Evolutionary conservation across 2,888 invertebrate genomes (phyloP).

Genomic region (Melitaea athalia): DNA sequence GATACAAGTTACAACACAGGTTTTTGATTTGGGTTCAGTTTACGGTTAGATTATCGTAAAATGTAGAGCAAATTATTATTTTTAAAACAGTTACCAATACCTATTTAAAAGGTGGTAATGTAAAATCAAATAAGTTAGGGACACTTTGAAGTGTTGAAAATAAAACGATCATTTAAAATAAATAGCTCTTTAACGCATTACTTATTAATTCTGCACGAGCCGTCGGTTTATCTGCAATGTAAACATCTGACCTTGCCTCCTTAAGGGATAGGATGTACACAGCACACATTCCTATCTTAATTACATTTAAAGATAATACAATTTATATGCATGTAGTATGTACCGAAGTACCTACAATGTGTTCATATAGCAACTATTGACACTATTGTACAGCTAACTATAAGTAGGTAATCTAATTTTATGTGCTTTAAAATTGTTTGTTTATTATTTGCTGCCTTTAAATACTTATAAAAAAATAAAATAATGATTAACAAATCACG

Average conservation of each 20-base stretch:
- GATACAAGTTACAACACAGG: too few species aligned
- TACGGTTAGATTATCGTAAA: too few species aligned
- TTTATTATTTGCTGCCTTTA: too few species aligned
- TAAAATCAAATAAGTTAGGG: background rate
- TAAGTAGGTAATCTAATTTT: background rate
- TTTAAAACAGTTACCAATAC: background rate
- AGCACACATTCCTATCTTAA: constrained; percentile 39
- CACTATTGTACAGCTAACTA: background rate
- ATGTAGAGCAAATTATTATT: too few species aligned
- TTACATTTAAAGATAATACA: constrained; percentile 30
- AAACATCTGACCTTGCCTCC: constrained; percentile 44
- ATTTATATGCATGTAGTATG: constrained; percentile 21
- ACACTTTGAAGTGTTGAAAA: background rate
- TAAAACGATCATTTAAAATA: constrained; percentile 1
- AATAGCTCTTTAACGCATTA: constrained; percentile 21
- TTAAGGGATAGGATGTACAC: constrained; percentile 44
- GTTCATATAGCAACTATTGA: background rate
- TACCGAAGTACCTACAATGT: constrained; percentile 5
- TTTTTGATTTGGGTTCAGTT: too few species aligned
- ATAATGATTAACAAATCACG: too few species aligned
- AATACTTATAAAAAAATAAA: too few species aligned
- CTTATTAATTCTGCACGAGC: constrained; percentile 41
- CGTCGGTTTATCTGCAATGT: constrained; percentile 44
- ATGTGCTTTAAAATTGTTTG: background rate
- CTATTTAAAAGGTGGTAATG: background rate